phyloP scores from a whole-genome alignment of 2,888 invertebrate species.

The Cantharis rufa region DNA sequence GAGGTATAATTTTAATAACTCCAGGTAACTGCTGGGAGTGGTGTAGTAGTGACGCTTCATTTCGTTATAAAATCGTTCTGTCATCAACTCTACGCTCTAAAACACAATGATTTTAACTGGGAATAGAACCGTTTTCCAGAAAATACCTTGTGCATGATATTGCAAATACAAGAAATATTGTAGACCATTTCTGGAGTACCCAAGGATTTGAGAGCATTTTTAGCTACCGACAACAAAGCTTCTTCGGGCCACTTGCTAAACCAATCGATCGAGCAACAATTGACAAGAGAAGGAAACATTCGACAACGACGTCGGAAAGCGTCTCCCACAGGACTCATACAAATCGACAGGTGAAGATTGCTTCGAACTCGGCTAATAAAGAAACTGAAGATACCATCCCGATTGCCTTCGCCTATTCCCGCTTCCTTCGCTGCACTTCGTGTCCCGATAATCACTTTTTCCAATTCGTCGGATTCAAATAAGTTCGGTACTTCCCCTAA shows the following conservation, averaged over 20 bases:
- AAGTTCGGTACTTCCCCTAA: constrained; percentile 87
- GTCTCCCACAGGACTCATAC: constrained; percentile 90
- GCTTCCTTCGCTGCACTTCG: constrained; percentile 71
- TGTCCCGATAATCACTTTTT: constrained; percentile 77
- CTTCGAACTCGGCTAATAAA: constrained; percentile 83
- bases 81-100: constrained; percentile 79
- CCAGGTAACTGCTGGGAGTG: constrained; percentile 89
- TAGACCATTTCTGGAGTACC: constrained; percentile 58
- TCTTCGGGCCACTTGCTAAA: constrained; percentile 91
- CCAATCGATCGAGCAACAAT: constrained; percentile 95
- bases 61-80: constrained; percentile 76
- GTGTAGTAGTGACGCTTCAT: constrained; percentile 87
- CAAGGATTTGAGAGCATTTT: constrained; percentile 68
- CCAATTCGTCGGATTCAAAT: constrained; percentile 85
- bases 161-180: constrained; percentile 68
- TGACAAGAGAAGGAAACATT: constrained; percentile 93
- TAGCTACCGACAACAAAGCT: constrained; percentile 81
- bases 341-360: constrained; percentile 83
- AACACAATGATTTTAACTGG: constrained; percentile 14
- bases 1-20: constrained; percentile 79
- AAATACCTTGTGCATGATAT: constrained; percentile 70
- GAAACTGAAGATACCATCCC: constrained; percentile 83
- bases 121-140: neutral
- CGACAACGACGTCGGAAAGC: constrained; percentile 80
- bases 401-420: constrained; percentile 67